phyloP scores from a whole-genome alignment of 2,113 vertebrate genomes.

The Peromyscus californicus region DNA sequence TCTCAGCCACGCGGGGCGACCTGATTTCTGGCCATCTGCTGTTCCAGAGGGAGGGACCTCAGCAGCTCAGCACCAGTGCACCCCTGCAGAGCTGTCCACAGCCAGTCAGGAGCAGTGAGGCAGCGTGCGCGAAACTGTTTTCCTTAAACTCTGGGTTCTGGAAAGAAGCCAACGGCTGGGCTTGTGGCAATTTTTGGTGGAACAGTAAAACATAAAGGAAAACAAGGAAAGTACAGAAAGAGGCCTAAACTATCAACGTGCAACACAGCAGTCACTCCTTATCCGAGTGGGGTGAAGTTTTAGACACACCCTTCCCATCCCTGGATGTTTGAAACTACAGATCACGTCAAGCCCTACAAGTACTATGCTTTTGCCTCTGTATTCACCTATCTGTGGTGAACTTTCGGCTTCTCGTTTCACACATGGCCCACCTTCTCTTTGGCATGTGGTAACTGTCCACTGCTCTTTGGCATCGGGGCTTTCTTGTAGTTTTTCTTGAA shows the following conservation, averaged over 20 bases:
- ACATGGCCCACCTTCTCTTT: neutral
- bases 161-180: neutral
- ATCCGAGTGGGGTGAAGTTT: neutral
- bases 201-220: neutral
- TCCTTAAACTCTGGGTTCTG: neutral
- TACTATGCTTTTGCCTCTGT: no score
- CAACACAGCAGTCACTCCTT: neutral
- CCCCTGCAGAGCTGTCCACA: neutral
- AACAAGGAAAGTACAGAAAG: neutral
- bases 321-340: neutral
- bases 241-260: neutral
- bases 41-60: neutral
- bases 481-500: neutral
- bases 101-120: neutral
- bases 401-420: neutral
- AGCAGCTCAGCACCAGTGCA: fast-evolving
- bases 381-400: neutral
- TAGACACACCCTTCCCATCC: neutral
- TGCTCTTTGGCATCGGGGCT: neutral
- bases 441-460: neutral
- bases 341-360: neutral
- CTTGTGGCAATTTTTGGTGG: neutral
- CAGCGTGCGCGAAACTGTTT: no score
- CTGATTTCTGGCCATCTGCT: neutral
- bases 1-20: neutral